Evolutionary conservation across 37 sponge, comb jelly and placozoan genomes (phyloP).

Genomic region (Chondrilla cf. caribensis): DNA sequence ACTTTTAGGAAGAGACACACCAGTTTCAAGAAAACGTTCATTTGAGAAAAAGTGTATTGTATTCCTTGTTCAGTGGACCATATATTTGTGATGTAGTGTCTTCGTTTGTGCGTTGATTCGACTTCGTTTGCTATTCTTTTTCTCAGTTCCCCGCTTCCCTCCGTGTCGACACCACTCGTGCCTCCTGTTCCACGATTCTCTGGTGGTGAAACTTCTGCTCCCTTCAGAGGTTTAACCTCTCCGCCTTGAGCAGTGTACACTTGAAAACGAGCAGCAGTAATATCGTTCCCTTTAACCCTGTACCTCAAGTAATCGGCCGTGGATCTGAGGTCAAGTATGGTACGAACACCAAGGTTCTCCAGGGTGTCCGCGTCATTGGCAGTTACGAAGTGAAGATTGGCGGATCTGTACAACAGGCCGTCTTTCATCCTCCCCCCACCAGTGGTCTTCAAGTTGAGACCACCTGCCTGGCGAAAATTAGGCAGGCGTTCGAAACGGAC

Average conservation of each 20-base stretch:
- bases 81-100: slow-evolving; percentile 55
- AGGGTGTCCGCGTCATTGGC: slow-evolving; percentile 41
- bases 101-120: neutral
- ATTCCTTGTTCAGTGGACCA: slow-evolving; percentile 62
- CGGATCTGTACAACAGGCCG: slow-evolving; percentile 67
- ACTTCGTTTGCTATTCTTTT: no score
- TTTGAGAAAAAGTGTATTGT: slow-evolving; percentile 28
- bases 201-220: slow-evolving; percentile 19
- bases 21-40: slow-evolving; percentile 64
- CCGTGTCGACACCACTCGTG: neutral
- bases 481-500: slow-evolving; percentile 54
- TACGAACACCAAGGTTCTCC: slow-evolving; percentile 48
- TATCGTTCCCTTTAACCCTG: slow-evolving; percentile 48
- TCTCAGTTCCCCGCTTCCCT: neutral
- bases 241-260: slow-evolving; percentile 53
- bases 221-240: slow-evolving; percentile 2
- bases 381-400: slow-evolving; percentile 66
- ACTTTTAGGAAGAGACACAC: slow-evolving; percentile 53
- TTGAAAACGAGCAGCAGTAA: slow-evolving; percentile 35
- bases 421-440: slow-evolving; percentile 50
- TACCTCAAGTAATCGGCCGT: slow-evolving; percentile 22
- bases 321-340: slow-evolving; percentile 66
- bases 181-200: neutral
- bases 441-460: slow-evolving; percentile 25
- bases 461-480: slow-evolving; percentile 82